Evolutionary conservation across 2,888 invertebrate genomes (phyloP).

Genomic region (Tetrapedia diversipes): DNA sequence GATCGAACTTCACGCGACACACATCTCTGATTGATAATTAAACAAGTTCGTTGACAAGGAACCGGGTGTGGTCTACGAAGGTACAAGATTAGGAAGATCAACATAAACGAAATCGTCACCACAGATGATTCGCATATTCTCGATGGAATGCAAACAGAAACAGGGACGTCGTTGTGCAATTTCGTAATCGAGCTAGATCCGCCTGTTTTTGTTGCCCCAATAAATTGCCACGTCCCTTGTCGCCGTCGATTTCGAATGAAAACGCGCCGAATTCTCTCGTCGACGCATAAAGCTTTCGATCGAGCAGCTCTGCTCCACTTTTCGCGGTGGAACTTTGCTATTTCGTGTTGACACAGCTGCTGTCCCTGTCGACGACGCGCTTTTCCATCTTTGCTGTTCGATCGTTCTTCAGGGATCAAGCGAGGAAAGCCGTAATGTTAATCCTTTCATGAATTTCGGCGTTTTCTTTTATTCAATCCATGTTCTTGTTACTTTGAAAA

Average conservation of each 20-base stretch:
- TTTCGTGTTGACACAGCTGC: conserved; percentile 23
- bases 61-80: too few species aligned
- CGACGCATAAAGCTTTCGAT: neutral
- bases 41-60: too few species aligned
- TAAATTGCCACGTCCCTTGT: conserved; percentile 3
- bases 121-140: too few species aligned
- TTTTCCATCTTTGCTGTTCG: neutral
- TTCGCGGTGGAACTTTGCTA: neutral
- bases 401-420: neutral
- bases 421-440: neutral
- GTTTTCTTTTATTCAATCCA: too few species aligned
- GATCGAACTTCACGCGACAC: too few species aligned
- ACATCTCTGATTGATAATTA: too few species aligned
- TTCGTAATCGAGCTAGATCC: conserved; percentile 17
- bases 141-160: too few species aligned
- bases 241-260: conserved; percentile 1
- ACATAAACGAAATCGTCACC: too few species aligned
- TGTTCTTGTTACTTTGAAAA: too few species aligned
- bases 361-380: neutral
- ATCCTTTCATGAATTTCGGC: too few species aligned
- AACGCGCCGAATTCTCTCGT: neutral
- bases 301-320: neutral
- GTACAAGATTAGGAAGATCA: too few species aligned
- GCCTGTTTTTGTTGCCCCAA: conserved; percentile 5
- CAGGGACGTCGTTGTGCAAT: neutral